Base-by-base conservation (phyloP, 1,140 invertebrate genomes). In the Bilobella aurantiaca region DNA sequence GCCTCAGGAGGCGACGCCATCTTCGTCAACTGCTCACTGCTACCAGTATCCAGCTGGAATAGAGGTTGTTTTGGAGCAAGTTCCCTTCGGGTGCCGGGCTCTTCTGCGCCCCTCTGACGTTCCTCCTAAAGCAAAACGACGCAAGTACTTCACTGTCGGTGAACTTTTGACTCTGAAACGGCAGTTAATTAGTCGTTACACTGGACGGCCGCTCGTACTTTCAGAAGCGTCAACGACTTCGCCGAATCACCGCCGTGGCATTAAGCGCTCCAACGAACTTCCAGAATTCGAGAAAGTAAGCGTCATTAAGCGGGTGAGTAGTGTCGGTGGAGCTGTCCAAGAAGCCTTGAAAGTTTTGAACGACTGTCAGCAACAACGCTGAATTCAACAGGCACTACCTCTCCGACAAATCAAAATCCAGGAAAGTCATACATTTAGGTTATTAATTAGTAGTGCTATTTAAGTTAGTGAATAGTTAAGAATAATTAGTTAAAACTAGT, bases 71-170 rank as follows among this genome's bases (percentile, higher is more conserved):
- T 69, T 63, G 63, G 28, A 62, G 28, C 58, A 66, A 58, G 8
- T 72, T 1, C 63, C 68, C 1, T 14, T 5, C 32, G 68, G 64
- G 2, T 72, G 66, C 57, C 71, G 66, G 49, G 65, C 60, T 31
- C 27, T 68, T 12, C 56, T 72, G 5, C 53, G 58, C 21, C 64
- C 58, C 21, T 59, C 67, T 21, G 71, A 72, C 58, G 56, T 72
- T 42, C 68, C 71, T 21, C 65, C 66, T 8, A 34, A 63, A 3
- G 71, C 68, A 16, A 64, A 59, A 25, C 58, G 57, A 23, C 60
- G 71, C 3, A 68, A 68, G 3, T 72, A 72, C 42, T 72, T 72
- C 25, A 72, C 71, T 29, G 62, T 60, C 27, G 53, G 32, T 23
- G 67, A 69, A 49, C 34, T 61, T 5, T 25, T 69, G 14, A 12